Evolutionary conservation across 2,888 invertebrate species (phyloP), one percentile per base, ranked within the genome.

Genomic region (Teleiodes luculella): DNA sequence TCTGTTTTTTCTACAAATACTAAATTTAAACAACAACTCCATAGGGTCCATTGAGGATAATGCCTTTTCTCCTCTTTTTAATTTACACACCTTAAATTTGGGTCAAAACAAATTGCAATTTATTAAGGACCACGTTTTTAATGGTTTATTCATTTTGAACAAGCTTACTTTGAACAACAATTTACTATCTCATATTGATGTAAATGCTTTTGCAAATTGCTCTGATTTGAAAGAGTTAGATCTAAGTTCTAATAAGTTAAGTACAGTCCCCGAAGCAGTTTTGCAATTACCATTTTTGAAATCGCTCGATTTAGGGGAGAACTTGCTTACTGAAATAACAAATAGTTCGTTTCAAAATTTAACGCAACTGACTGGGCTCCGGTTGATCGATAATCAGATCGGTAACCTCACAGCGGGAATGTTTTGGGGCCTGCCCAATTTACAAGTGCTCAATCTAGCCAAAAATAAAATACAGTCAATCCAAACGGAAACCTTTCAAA

Each of bases 221-320:
- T 95, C 95, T 16, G 95, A 95, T 70, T 86, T 97, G 45, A 96
- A 96, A 84, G 97, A 97, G 77, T 90, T 97, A 64, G 97, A 97
- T 83, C 86, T 97, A 64, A 96, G 96, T 83, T 95, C 95, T 41
- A 97, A 97, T 86, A 94, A 95, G 69, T 90, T 97, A 64, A 91
- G 91, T 52, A 92, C 93, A 70, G 93, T 97, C 60, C 97, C 97
- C n/a, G 94, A 94, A 74, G 96, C 96, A 1, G 91, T 97, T 65
- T 92, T 93, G 75, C 95, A 95, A 75, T 90, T 97, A 66, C 92
- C 94, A 61, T 95, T 95, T 78, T 90, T 98, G 72, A 96, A 96
- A 85, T 96, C 96, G 8, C 90, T 98, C 60, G 97, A 97, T 82
- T 90, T 98, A 76, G 97, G 97, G 53, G 97, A 97, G 83, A 98